These are phyloP conservation scores for Otis tarda DNA, from an alignment of 2,113 vertebrate species.

Conservation along the genomic window DNA sequence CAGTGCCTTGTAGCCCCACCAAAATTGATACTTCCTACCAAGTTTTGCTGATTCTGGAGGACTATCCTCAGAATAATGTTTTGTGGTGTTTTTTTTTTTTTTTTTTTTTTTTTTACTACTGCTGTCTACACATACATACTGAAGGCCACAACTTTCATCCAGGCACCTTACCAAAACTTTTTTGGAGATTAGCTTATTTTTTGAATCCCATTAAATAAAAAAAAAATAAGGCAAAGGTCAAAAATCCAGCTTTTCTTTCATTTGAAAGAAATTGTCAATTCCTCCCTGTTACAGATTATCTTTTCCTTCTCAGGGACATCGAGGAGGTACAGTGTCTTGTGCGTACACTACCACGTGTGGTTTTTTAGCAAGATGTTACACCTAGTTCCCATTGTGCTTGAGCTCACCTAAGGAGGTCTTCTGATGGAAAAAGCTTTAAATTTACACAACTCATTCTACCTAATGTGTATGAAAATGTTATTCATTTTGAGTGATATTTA, in stretches of 20 bases:
- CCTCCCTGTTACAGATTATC: background rate
- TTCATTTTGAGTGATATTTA: background rate
- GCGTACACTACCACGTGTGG: rapidly evolving
- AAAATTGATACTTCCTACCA: background rate
- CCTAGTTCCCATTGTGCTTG: background rate
- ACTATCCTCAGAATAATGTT: background rate
- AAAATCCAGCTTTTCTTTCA: background rate
- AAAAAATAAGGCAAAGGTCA: background rate
- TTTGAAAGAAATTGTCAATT: background rate
- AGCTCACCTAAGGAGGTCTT: background rate
- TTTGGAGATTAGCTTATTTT: background rate
- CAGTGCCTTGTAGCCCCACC: no score
- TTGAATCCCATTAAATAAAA: background rate
- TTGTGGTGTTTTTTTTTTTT: no score
- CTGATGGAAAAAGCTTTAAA: background rate
- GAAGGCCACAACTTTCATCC: background rate
- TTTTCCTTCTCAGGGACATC: background rate
- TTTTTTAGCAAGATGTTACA: background rate
- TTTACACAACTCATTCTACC: background rate
- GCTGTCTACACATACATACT: background rate
- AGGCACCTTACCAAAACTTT: background rate
- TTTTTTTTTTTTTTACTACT: background rate
- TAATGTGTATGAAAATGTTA: background rate
- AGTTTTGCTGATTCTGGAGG: background rate
- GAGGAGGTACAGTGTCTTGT: rapidly evolving